Base-by-base conservation (phyloP, 2,113 vertebrate genomes). In the Myiagra hebetior region DNA sequence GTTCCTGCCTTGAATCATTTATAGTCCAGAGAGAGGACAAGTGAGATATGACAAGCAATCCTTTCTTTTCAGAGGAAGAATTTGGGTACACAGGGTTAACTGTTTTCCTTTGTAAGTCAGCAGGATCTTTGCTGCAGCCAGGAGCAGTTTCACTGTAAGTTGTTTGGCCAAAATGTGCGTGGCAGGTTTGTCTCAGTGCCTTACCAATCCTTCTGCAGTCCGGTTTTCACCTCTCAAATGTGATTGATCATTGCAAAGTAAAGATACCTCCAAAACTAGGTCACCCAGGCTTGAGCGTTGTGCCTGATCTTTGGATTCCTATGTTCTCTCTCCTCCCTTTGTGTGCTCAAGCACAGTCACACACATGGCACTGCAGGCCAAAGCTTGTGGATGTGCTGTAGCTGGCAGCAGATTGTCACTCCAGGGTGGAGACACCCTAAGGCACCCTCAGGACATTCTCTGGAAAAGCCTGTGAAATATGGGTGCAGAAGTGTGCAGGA, bases 321-420 rank as follows among this genome's bases (percentile, higher is more conserved):
- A 1, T 26, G 18, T 39, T 82, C 19, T 50, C 13, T 33, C 28
- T 89, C 8, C 5, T 37, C 22, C 26, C 56, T 62, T n/a, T 10
- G 7, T 42, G 24, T 3, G 3, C 37, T 69, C 21, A 19, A 53
- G 30, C 1, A 0, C 0, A 0, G 37, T 30, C 24, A 23, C 15
- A 24, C 1, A 0, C 1, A 0, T n/a, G 55, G 46, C 49, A n/a
- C 55, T 77, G 64, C 5, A 13, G 39, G 22, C 26, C 22, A 75
- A 33, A 91, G 39, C 19, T 6, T 11, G 12, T 35, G 52, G 27
- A 15, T n/a, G n/a, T 56, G 33, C 39, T 69, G 10, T 22, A 47
- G 30, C 35, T 73, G 76, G 33, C 39, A 74, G 52, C 33, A 68
- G 56, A 7, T 35, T 55, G 53, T 82, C 42, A 30, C 33, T 68